These are phyloP conservation scores for Listronotus oregonensis DNA, from an alignment of 1,140 invertebrate species.

Conservation along the genomic window DNA sequence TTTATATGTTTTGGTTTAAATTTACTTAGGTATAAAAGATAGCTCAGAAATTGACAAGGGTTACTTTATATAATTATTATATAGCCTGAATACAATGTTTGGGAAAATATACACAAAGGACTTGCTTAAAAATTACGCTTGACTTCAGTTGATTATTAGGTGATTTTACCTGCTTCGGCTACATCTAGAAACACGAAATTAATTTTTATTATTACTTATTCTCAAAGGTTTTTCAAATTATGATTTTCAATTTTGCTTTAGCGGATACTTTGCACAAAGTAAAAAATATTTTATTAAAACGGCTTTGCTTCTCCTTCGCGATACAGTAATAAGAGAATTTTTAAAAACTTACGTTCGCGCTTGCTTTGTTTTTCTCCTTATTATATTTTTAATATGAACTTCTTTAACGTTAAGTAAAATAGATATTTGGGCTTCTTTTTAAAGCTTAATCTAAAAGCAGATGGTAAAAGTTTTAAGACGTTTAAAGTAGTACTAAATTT, in stretches of 20 bases:
- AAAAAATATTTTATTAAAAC: slow-evolving; percentile 14
- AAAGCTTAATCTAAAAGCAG: too few relatives aligned
- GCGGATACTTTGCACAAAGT: slow-evolving; percentile 1
- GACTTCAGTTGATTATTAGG: too few relatives aligned
- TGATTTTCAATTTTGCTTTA: slow-evolving; percentile 7
- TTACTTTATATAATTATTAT: too few relatives aligned
- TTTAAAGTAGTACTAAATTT: too few relatives aligned
- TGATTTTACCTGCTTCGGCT: neutral
- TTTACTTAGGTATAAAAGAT: too few relatives aligned
- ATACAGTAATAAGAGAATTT: slow-evolving; percentile 11
- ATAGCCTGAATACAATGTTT: too few relatives aligned
- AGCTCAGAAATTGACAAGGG: too few relatives aligned
- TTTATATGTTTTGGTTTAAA: too few relatives aligned
- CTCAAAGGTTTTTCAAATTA: slow-evolving; percentile 12
- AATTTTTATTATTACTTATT: slow-evolving; percentile 15
- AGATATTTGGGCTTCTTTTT: too few relatives aligned
- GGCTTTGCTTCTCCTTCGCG: neutral
- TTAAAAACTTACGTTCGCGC: neutral
- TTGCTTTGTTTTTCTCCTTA: neutral
- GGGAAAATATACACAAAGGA: too few relatives aligned
- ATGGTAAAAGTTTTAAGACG: too few relatives aligned
- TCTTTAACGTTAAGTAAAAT: slow-evolving; percentile 3
- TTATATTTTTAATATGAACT: slow-evolving; percentile 5
- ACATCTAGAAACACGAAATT: neutral
- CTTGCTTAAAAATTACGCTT: too few relatives aligned